phyloP scores from a whole-genome alignment of 2,888 invertebrate species.

The Trachelus iudaicus region DNA sequence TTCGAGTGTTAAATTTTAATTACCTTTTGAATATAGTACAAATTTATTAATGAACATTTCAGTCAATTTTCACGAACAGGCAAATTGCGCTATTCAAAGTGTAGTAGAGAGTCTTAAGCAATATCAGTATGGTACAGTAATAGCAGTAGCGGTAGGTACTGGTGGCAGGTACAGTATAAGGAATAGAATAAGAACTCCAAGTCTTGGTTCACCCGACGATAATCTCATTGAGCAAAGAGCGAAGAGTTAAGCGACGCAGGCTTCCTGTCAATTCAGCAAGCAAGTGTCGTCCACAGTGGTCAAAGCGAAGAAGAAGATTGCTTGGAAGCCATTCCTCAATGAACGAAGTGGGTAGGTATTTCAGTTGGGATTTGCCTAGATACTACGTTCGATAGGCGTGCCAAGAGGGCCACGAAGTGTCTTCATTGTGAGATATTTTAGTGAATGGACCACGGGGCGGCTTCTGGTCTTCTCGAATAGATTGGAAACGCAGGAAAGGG shows the following conservation, averaged over 20 bases:
- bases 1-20: background rate
- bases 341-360: slow-evolving; percentile 35
- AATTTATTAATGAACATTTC: background rate
- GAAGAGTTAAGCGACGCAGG: slow-evolving; percentile 55
- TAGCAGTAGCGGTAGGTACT: background rate
- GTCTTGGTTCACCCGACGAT: slow-evolving; percentile 34
- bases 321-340: slow-evolving; percentile 43
- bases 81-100: background rate
- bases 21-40: background rate
- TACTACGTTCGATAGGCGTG: slow-evolving; percentile 42
- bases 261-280: slow-evolving; percentile 59
- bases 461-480: slow-evolving; percentile 34
- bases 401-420: slow-evolving; percentile 24
- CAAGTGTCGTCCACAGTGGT: slow-evolving; percentile 48
- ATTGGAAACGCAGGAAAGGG: slow-evolving; percentile 28
- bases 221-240: slow-evolving; percentile 51
- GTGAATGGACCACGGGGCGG: slow-evolving; percentile 35
- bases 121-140: background rate
- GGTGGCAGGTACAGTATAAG: background rate
- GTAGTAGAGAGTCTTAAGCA: background rate
- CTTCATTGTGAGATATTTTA: slow-evolving; percentile 28
- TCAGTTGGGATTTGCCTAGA: slow-evolving; percentile 47
- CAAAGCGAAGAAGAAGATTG: slow-evolving; percentile 37
- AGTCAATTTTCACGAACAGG: background rate
- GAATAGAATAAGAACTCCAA: background rate